Base-by-base conservation (phyloP, 2,113 vertebrate species). In the Hemichromis elongatus region DNA sequence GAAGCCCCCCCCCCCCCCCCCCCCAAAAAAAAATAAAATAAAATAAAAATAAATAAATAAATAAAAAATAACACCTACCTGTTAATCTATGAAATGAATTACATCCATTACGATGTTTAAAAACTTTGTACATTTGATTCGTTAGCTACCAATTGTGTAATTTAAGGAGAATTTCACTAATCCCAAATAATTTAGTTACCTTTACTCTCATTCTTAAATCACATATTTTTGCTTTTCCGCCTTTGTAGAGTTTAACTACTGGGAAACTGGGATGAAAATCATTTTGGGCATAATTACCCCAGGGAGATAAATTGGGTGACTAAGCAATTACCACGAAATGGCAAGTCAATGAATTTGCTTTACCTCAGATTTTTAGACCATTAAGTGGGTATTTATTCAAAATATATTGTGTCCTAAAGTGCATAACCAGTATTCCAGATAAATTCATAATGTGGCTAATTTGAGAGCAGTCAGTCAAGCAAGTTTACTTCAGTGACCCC, bases 91-190 rank as follows among this genome's bases (percentile, higher is more conserved):
- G 1, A 86, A 86, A 86, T 53, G 1, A 73, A 77, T 61, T 53
- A 5, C 6, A 42, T n/a, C 37, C 9, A n/a, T 5, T 21, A 28
- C 47, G 82, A 56, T 30, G 42, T 75, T 75, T 50, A 75, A 75
- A 30, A 30, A 50, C 16, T 75, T 50, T 50, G 24, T 50, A 50
- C 1, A 78, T 73, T 82, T 79, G 3, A 50, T 40, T 77, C 26
- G 26, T 45, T 52, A 59, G 37, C 33, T 77, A 61, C 10, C 63
- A 77, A 89, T 79, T 91, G 81, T 85, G 73, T 89, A 78, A 80
- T 85, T 92, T 37, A 83, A 82, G 77, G 47, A 5, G 0, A 80
- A 47, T 83, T 61, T 85, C 42, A 33, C 79, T 84, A 80, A 84
- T 80, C 42, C 63, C 14, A 79, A 57, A 30, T 81, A 53, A 55